Base-by-base conservation (phyloP, 2,797 vertebrate species). In the Calcarius lapponicus region DNA sequence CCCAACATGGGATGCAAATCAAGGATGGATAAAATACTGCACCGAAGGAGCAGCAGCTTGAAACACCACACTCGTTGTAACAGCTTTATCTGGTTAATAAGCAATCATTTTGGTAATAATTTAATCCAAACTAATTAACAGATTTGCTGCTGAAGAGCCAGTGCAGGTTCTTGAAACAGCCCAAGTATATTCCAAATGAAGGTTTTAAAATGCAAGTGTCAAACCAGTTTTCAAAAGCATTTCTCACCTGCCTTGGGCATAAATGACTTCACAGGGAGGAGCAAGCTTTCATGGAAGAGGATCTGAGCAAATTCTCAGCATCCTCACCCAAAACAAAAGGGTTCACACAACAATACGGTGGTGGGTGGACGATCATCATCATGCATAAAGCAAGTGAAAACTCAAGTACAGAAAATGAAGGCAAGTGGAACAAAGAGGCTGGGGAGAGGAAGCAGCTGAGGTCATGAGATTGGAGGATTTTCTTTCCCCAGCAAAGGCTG, bases 221-320 rank as follows among this genome's bases (percentile, higher is more conserved):
- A 92, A 95, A 86, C 19, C 45, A 64, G 74, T 88, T 93, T 95
- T 94, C 88, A 88, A 95, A 93, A 84, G 88, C 73, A 79, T 66
- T 90, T 58, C 47, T 51, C 74, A 60, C 43, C 51, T 66, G 90
- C 93, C 85, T 66, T 11, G 0, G 93, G 93, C 88, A 9, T 66
- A 94, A 88, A 84, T 92, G 43, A 95, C 74, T 96, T 95, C 88
- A 95, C 66, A 86, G 92, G 74, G 90, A 88, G 62, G 62, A 88
- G 88, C 51, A 36, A 79, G 62, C 32, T 83, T 87, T 87, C 2
- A 13, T 64, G 72, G 87, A 92, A 88, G 85, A 92, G 72, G 93
- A 96, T 94, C 94, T 96, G 87, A 96, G 87, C 69, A 89, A 91
- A 92, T 85, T 93, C 89, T 93, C 71, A 85, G 89, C 56, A 85